These are phyloP conservation scores for Macrosiphum euphorbiae DNA, from an alignment of 2,888 invertebrate species.

Conservation along the genomic window DNA sequence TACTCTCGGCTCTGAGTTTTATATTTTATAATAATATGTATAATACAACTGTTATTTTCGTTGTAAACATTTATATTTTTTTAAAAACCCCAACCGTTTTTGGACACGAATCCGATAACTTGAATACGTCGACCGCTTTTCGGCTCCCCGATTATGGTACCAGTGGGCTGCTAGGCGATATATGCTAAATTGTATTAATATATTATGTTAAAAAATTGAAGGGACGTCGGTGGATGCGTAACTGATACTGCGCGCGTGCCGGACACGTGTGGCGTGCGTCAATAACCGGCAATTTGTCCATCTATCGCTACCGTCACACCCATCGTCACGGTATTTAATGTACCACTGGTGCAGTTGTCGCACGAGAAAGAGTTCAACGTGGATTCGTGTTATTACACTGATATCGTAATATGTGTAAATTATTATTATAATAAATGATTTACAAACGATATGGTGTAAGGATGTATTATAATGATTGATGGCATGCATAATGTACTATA, in stretches of 20 bases:
- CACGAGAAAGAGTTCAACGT: conserved; percentile 23
- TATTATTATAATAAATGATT: not conserved
- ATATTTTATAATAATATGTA: no score
- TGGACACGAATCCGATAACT: not conserved
- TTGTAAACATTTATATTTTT: not conserved
- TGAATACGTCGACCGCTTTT: not conserved
- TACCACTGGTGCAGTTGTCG: not conserved
- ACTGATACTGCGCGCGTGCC: conserved; percentile 48
- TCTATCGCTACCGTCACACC: conserved; percentile 15
- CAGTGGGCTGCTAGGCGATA: not conserved
- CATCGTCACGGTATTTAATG: conserved; percentile 28
- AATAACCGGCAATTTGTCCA: conserved; percentile 55
- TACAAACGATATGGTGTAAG: not conserved
- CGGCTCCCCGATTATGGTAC: not conserved
- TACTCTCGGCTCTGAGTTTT: no score
- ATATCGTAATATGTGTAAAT: not conserved
- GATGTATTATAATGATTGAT: no score
- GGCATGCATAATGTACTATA: no score
- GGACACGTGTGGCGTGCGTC: conserved; percentile 43
- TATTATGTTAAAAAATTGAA: not conserved
- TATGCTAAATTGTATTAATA: not conserved
- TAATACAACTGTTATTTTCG: not conserved
- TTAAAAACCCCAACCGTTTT: not conserved
- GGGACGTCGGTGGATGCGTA: conserved; percentile 22
- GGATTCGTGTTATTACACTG: not conserved